Conservation (phyloP, 2,113 vertebrate species). For the Heptranchias perlo region DNA sequence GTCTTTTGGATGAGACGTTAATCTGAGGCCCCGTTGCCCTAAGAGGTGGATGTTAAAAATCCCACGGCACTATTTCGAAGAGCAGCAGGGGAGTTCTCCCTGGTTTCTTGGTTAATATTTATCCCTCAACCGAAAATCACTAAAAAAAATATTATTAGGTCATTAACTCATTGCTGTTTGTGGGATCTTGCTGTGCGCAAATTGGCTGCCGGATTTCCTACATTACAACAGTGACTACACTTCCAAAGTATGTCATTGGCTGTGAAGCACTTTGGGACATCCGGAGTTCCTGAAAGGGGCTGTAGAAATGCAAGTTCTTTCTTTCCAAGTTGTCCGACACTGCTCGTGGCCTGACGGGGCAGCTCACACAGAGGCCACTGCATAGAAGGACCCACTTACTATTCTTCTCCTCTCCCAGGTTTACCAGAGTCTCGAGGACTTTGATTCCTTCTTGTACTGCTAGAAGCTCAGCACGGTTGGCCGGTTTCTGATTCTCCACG, state of each 20-base stretch:
- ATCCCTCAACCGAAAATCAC: neutral
- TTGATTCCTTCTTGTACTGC: conserved; percentile 91
- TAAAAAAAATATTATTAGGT: neutral
- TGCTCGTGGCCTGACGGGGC: neutral
- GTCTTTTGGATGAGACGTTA: neutral
- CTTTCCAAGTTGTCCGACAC: neutral
- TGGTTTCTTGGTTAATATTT: neutral
- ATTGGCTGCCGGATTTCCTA: neutral
- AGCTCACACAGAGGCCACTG: neutral
- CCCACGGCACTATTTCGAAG: neutral
- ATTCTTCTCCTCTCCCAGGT: conserved; percentile 89
- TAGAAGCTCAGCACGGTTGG: conserved; percentile 71
- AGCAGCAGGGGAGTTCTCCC: too few relatives aligned
- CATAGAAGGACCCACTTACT: conserved; percentile 65
- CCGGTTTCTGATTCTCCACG: conserved; percentile 74
- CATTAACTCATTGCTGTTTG: neutral
- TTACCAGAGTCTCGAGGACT: conserved; percentile 87
- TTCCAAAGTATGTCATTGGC: neutral
- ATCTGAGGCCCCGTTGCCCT: neutral
- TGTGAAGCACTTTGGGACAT: neutral
- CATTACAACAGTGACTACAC: neutral
- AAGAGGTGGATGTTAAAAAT: neutral
- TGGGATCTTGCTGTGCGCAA: too few relatives aligned
- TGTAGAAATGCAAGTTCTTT: neutral
- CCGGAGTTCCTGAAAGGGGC: neutral